Percentiles rank a stretch among this genome's conserved stretches.
Evolutionary conservation across 2,113 vertebrate genomes (phyloP).

Genomic region (Chloroceryle aenea): DNA sequence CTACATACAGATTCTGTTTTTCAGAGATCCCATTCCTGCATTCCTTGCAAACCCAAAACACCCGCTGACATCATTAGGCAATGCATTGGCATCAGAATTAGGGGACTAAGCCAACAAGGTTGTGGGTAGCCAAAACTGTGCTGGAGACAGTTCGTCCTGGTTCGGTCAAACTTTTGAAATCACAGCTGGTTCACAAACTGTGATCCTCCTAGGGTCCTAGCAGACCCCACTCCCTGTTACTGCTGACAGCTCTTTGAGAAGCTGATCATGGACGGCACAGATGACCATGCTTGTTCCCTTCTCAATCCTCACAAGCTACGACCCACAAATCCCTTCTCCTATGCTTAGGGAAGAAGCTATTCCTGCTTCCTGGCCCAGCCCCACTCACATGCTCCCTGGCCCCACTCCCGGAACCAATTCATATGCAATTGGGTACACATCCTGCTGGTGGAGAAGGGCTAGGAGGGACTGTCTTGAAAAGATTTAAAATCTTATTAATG

Average conservation of each 20-base stretch:
- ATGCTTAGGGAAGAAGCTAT: not conserved
- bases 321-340: not conserved
- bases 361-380: not conserved
- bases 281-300: not conserved
- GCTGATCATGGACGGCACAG: not conserved
- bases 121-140: constrained; percentile 50
- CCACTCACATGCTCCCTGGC: constrained; percentile 10
- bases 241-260: not conserved
- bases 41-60: constrained; percentile 65
- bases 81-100: constrained; percentile 42
- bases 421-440: constrained; percentile 9
- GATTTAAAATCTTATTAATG: constrained; percentile 59
- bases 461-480: constrained; percentile 32
- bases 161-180: constrained; percentile 35
- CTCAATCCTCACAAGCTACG: not conserved
- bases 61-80: constrained; percentile 65
- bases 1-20: constrained; percentile 56
- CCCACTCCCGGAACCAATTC: constrained; percentile 29
- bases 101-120: not conserved
- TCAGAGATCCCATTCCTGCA: constrained; percentile 44
- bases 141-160: not conserved
- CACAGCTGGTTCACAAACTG: not conserved
- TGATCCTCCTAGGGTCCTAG: not conserved
- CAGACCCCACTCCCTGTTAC: not conserved
- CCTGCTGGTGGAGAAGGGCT: constrained; percentile 37